Percentiles rank a stretch among this genome's conserved stretches.
phyloP scores from a whole-genome alignment of 2,113 vertebrate genomes.

The Oncorhynchus clarkii region DNA sequence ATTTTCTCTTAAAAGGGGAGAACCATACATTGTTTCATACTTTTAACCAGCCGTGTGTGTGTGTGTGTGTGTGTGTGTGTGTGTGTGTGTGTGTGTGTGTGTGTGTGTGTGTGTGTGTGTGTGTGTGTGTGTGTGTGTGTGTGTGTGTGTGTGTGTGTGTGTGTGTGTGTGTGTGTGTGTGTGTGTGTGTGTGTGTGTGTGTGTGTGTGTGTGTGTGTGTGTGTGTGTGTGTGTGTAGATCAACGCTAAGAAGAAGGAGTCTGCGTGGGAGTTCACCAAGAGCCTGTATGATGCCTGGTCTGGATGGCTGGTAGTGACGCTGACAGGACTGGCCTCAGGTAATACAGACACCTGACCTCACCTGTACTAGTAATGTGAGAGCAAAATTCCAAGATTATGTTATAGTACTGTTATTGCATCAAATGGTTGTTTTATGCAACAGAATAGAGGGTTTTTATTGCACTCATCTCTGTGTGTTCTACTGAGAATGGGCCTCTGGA shows the following conservation, averaged over 20 bases:
- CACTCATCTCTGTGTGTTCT: no score
- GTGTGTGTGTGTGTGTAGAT: conserved; percentile 77
- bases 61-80: conserved; percentile 26
- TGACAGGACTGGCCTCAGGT: conserved; percentile 96
- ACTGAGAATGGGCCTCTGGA: no score
- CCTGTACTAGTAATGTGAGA: conserved; percentile 65
- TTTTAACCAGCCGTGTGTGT: background rate
- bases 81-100: conserved; percentile 57
- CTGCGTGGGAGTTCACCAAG: conserved; percentile 96
- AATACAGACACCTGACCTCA: conserved; percentile 36
- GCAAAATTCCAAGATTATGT: conserved; percentile 38
- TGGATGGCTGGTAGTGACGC: conserved; percentile 95
- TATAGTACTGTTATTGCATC: no score
- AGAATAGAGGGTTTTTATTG: no score
- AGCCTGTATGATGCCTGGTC: conserved; percentile 98
- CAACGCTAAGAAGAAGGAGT: conserved; percentile 98
- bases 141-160: conserved; percentile 57
- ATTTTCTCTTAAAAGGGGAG: no score
- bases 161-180: conserved; percentile 25
- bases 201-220: conserved; percentile 26
- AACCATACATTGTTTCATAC: no score
- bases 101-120: conserved; percentile 48
- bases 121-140: conserved; percentile 32
- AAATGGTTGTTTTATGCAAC: no score
- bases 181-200: background rate